Conservation (phyloP, 2,113 vertebrate species). For the Triplophysa siluroides region DNA sequence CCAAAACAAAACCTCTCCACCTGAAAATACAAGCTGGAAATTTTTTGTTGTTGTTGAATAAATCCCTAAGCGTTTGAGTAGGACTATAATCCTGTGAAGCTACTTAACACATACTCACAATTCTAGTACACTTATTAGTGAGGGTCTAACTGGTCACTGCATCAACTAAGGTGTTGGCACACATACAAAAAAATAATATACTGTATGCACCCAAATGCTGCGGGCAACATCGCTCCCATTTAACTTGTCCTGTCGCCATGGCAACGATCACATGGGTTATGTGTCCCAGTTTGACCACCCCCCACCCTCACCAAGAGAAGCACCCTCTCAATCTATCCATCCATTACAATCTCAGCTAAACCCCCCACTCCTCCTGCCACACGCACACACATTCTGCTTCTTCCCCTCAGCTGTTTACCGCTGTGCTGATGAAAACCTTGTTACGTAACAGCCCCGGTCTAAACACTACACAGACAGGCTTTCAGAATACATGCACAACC, state of each 20-base stretch:
- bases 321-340: conserved; percentile 20
- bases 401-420: conserved; percentile 52
- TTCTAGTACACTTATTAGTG: not conserved
- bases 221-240: conserved; percentile 9
- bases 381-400: conserved; percentile 24
- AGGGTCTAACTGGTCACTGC: not conserved
- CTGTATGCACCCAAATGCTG: conserved; percentile 26
- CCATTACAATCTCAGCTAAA: conserved; percentile 44
- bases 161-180: not conserved
- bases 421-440: conserved; percentile 42
- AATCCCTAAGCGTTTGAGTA: not conserved
- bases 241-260: conserved; percentile 59
- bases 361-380: conserved; percentile 17
- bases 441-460: conserved; percentile 48
- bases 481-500: conserved; percentile 41
- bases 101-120: not conserved
- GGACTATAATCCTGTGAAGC: conserved; percentile 5
- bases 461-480: conserved; percentile 9
- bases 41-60: conserved; percentile 1
- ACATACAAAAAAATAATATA: not conserved
- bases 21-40: not conserved
- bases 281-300: conserved; percentile 60
- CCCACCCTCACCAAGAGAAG: conserved; percentile 34
- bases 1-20: not conserved
- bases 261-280: conserved; percentile 58